Evolutionary conservation across 2,888 invertebrate species (phyloP), one percentile per base, ranked within the genome.

Genomic region (Leptogaster cylindrica): DNA sequence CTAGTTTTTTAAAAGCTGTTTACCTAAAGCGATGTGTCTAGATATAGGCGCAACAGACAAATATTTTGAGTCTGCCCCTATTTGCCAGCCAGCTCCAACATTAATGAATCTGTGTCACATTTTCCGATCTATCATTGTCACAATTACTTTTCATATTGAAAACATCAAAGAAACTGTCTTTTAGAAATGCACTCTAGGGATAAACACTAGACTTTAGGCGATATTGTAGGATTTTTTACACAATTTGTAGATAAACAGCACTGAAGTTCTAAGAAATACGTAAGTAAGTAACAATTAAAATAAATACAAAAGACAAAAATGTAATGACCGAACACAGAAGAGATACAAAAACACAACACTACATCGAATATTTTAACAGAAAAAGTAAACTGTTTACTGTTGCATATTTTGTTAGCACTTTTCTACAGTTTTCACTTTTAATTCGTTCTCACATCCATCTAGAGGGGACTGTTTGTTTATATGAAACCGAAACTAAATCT

Each of bases 221-320:
- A 3, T 14, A 44, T 61, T 44, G 61, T 28, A 51, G 7, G 27
- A 44, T 61, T 61, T 61, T 61, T 61, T 61, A 61, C 61, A 61
- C 61, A 61, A 44, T 44, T 61, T 61, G 61, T 61, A 61, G 61
- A 41, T 55, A 55, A 27, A 44, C 44, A 44, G 61, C 61, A 61
- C 61, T 55, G 20, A 55, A 55, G 36, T 55, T 55, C 55, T 55
- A 55, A 55, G 39, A 25, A 55, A 1, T 41, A 41, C 41, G 41
- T 41, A 48, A n/a, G n/a, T 41, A n/a, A n/a, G n/a, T n/a, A n/a
- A n/a, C n/a, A n/a, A n/a, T 5, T 25, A 51, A 55, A 33, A 18
- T 36, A 36, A 33, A 55, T 18, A 16, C 28, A 44, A 27, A 20
- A 61, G 5, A 23, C 16, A 41, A 61, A 20, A 25, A 23, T 23